Evolutionary conservation across 2,113 vertebrate genomes (phyloP).

Genomic region (Guaruba guarouba): DNA sequence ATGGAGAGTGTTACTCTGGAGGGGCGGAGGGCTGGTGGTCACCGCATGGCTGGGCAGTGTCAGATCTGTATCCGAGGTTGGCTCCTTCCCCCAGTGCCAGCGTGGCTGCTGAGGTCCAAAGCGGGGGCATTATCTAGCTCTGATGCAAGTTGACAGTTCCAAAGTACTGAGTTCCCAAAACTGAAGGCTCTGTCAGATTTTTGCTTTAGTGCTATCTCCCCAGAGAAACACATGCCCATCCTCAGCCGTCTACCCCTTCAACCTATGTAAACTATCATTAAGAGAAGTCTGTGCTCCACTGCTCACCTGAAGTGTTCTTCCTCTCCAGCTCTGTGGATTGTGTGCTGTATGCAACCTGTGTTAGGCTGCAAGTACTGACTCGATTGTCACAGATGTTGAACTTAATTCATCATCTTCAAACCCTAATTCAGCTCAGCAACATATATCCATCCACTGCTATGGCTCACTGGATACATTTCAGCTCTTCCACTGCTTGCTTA

Average conservation of each 20-base stretch:
- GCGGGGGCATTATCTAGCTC: not conserved
- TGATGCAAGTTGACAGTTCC: not conserved
- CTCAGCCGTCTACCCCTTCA: not conserved
- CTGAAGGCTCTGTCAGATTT: not conserved
- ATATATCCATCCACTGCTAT: not conserved
- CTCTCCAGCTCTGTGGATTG: fast-evolving
- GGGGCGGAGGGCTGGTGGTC: not conserved
- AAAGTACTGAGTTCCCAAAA: not conserved
- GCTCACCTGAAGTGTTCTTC: not conserved
- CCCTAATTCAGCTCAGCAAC: not conserved
- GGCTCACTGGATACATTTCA: not conserved
- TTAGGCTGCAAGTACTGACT: not conserved
- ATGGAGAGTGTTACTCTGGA: not conserved
- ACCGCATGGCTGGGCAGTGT: not conserved
- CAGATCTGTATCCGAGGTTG: not conserved
- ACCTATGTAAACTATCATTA: not conserved
- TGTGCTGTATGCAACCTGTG: not conserved
- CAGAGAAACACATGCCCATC: not conserved
- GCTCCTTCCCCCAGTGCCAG: not conserved
- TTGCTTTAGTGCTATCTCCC: not conserved
- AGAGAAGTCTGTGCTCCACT: not conserved
- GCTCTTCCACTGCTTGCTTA: not conserved
- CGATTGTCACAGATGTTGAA: not conserved
- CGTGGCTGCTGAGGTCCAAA: not conserved
- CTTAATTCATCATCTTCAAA: not conserved